Evolutionary conservation across 2,888 invertebrate species (phyloP).

Genomic region (Geophilus truncorum): DNA sequence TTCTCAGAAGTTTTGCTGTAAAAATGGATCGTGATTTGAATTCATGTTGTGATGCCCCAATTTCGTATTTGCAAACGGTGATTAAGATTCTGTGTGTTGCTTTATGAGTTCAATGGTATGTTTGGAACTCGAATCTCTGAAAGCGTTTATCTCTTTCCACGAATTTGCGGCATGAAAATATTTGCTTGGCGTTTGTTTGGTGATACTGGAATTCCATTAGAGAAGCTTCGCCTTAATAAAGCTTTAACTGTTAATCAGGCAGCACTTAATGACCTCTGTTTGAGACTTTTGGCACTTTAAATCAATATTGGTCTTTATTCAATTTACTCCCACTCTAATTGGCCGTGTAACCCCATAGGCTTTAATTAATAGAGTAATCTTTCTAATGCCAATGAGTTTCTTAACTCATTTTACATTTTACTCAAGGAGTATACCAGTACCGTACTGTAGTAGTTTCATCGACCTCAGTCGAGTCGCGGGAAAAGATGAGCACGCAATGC

Average conservation of each 20-base stretch:
- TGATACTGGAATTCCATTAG: not conserved
- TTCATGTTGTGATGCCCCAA: not conserved
- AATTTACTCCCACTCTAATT: not conserved
- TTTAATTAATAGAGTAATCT: not conserved
- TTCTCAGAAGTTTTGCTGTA: not conserved
- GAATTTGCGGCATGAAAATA: not conserved
- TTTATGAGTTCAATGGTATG: not conserved
- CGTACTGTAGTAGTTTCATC: not conserved
- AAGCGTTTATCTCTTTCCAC: not conserved
- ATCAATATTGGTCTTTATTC: not conserved
- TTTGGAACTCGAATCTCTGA: not conserved
- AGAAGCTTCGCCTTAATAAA: not conserved
- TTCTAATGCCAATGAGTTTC: not conserved
- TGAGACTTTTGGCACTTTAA: not conserved
- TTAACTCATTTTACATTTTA: not conserved
- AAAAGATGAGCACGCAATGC: not conserved
- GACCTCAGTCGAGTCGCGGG: not conserved
- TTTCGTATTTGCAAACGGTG: not conserved
- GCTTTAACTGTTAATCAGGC: not conserved
- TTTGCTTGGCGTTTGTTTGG: not conserved
- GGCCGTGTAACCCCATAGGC: not conserved
- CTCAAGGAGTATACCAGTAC: not conserved
- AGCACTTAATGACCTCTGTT: not conserved
- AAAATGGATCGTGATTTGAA: not conserved
- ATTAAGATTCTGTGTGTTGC: not conserved